Base-by-base conservation (phyloP, 2,888 invertebrate species). In the Quadroppia sp. region DNA sequence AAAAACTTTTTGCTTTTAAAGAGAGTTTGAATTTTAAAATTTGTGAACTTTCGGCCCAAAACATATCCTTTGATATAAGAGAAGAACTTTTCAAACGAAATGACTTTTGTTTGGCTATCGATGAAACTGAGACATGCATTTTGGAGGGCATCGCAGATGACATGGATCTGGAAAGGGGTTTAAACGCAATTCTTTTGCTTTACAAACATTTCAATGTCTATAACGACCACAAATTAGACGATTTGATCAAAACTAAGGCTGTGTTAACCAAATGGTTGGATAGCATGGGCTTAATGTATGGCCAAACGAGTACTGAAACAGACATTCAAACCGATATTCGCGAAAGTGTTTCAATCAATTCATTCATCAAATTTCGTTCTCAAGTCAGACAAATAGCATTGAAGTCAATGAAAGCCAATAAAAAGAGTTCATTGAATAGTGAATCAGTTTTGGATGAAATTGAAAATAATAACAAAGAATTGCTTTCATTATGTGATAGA, bases 141-240 rank as follows among this genome's bases (percentile, higher is more conserved):
- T n/a, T 71, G 20, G 28, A 17, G 13, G 74, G 74, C 11, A 71
- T 76, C 20, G n/a, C 50, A 7, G 59, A 76, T 25, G 76, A 76
- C 48, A 32, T 76, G 42, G 71, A 76, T 71, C 36, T 76, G 15
- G 53, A 74, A 23, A 30, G n/a, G 15, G 74, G 74, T 23, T 28
- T 75, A 23, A 32, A 71, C n/a, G 67, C 64, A 17, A 40, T 76
- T n/a, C 13, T 75, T 28, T 3, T 23, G 15, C 42, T 76, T n/a
- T 17, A 30, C 0, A 36, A 48, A 48, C 17, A 23, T 50, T 75
- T 71, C 28, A 74, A 28, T 36, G 32, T 36, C 2, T 17, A 11
- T 11, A 17, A 32, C n/a, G 32, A 64, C 36, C 36, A 64, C 20
- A 36, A 32, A n/a, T 20, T 64, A 4, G 32, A 36, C 11, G 64